Evolutionary conservation across 1,140 invertebrate species (phyloP), one percentile per base, ranked within the genome.

Genomic region (Antheraea pernyi): DNA sequence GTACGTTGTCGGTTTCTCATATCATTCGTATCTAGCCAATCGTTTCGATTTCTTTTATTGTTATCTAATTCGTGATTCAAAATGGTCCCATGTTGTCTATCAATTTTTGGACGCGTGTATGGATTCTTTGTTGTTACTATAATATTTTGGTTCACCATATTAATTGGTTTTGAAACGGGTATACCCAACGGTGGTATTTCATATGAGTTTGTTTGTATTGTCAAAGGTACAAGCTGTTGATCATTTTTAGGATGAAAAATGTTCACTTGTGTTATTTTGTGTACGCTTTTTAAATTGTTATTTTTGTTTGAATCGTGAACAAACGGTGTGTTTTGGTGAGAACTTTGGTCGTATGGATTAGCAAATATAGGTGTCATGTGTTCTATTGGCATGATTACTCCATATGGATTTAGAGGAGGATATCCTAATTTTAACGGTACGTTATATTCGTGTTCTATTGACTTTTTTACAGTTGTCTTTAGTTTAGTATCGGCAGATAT

Each of bases 121-220:
- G 79, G 72, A 11, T 68, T 66, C 39, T 59, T n/a, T 39, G 86
- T 78, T 9, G 76, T 77, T 0, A 91, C 75, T 36, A 91, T 72
- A 53, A 91, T 84, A 65, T 89, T 85, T 70, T 90, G 78, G 59
- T 82, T 79, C 39, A 89, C 76, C 1, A 81, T 65, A 66, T 74
- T 75, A 16, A 78, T 39, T 19, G 78, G 77, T 42, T 83, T 83
- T 4, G 73, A 66, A 59, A 91, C 59, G n/a, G 74, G 77, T 65
- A 91, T 72, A 9, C 74, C 77, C 53, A 91, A 64, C 10, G 89
- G 89, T 60, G 79, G 70, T 48, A 91, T 87, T 76, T 91, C 83
- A 46, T 79, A 70, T 7, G 79, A 80, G 69, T 91, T 89, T 13
- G 88, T 90, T 76, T 91, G 89, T 60, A 91, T 74, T 7, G 79